phyloP scores from a whole-genome alignment of 2,797 vertebrate species.

The Myoxocephalus aenaeus region DNA sequence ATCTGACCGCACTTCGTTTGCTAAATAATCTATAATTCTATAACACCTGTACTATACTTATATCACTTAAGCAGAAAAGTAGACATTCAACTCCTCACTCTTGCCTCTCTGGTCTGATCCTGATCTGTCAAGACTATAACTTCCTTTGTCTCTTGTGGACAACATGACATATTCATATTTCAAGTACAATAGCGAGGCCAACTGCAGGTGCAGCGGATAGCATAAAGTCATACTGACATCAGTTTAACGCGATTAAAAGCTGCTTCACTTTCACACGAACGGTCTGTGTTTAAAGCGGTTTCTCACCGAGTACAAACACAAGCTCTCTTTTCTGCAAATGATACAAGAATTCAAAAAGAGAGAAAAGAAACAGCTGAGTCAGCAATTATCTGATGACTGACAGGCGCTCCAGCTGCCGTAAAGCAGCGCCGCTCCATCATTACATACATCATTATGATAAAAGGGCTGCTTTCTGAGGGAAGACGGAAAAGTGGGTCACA shows the following conservation, averaged over 20 bases:
- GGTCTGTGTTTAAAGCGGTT: background rate
- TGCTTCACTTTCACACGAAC: background rate
- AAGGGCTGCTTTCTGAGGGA: background rate
- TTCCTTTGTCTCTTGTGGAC: slow-evolving; percentile 13
- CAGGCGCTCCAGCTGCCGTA: slow-evolving; percentile 7
- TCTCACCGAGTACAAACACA: background rate
- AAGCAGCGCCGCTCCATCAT: slow-evolving; percentile 8
- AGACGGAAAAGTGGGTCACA: slow-evolving; percentile 28
- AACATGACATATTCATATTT: slow-evolving; percentile 12
- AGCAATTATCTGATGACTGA: slow-evolving; percentile 34
- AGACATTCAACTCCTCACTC: background rate
- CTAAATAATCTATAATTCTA: slow-evolving; percentile 2
- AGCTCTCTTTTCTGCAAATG: background rate
- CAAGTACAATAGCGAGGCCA: background rate
- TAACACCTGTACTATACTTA: background rate
- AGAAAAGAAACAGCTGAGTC: slow-evolving; percentile 15
- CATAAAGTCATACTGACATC: background rate
- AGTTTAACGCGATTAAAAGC: background rate
- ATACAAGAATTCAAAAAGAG: background rate
- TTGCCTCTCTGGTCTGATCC: background rate
- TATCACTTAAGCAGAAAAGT: background rate
- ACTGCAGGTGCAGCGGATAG: background rate
- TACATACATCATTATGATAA: slow-evolving; percentile 1
- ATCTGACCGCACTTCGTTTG: slow-evolving; percentile 5
- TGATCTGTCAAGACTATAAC: background rate